Conservation (phyloP, 2,888 invertebrate genomes). For the Dicranocentrus wangi region DNA sequence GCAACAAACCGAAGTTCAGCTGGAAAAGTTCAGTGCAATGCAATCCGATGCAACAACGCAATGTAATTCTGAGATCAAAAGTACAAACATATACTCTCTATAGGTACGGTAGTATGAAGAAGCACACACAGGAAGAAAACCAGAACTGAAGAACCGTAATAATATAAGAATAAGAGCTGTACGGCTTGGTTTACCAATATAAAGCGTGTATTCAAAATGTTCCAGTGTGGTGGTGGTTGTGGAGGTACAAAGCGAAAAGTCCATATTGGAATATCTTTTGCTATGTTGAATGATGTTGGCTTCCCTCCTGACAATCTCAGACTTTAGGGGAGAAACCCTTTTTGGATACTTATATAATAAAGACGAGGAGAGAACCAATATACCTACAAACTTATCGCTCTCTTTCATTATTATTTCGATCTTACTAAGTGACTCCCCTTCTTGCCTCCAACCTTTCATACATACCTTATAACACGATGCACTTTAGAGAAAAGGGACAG, state of each 20-base stretch:
- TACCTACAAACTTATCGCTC: too few species aligned
- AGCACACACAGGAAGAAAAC: not conserved
- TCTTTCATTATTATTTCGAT: too few species aligned
- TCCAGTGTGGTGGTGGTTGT: not conserved
- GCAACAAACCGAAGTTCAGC: not conserved
- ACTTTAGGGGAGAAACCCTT: too few species aligned
- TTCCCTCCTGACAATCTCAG: too few species aligned
- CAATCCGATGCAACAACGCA: constrained; percentile 13
- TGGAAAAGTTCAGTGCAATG: constrained; percentile 20
- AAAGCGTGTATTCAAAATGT: not conserved
- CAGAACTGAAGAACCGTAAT: not conserved
- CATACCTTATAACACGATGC: too few species aligned
- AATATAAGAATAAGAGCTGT: not conserved
- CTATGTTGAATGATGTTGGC: too few species aligned
- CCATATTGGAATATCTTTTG: too few species aligned
- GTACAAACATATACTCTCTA: not conserved
- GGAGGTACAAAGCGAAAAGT: not conserved
- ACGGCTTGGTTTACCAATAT: not conserved
- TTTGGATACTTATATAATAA: too few species aligned
- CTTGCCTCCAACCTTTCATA: too few species aligned
- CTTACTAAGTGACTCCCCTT: too few species aligned
- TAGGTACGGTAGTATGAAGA: too few species aligned
- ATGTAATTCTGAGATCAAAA: constrained; percentile 16
- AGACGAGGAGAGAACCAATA: not conserved
- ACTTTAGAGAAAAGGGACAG: too few species aligned